Conservation (phyloP, 2,797 vertebrate species). For the Lepus oiostolus region DNA sequence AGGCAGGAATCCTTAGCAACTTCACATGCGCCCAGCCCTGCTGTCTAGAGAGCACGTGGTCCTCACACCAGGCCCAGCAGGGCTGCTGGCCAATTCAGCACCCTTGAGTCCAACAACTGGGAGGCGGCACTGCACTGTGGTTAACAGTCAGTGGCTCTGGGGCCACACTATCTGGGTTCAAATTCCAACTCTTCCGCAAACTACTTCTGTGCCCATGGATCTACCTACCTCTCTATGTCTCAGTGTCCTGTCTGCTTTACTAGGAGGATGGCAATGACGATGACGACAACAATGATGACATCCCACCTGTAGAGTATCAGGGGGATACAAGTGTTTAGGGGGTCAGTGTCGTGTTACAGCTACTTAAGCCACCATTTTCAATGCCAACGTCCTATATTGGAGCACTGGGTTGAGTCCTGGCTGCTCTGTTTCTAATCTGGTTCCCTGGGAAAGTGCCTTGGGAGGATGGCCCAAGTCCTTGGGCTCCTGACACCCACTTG, state of each 20-base stretch:
- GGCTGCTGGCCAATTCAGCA: not conserved
- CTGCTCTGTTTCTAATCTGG: too few relatives aligned
- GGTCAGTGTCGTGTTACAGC: too few relatives aligned
- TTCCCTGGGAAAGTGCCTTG: too few relatives aligned
- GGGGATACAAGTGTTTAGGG: not conserved
- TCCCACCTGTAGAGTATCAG: not conserved
- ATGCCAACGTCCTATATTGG: too few relatives aligned
- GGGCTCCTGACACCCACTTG: too few relatives aligned
- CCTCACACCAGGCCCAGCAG: not conserved
- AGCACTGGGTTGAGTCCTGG: too few relatives aligned
- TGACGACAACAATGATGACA: not conserved
- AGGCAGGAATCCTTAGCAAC: not conserved
- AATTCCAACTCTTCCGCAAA: not conserved
- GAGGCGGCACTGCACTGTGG: not conserved
- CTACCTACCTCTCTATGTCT: not conserved
- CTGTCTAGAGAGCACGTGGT: constrained; percentile 1
- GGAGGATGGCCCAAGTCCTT: too few relatives aligned
- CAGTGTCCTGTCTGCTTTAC: not conserved
- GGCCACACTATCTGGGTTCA: not conserved
- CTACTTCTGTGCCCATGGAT: not conserved
- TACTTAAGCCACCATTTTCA: too few relatives aligned
- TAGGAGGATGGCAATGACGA: not conserved
- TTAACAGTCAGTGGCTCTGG: not conserved
- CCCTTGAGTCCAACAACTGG: not conserved
- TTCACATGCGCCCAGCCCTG: not conserved